These are phyloP conservation scores for Phrynocephalus guinanensis DNA, from an alignment of 2,797 vertebrate genomes.

Conservation along the genomic window DNA sequence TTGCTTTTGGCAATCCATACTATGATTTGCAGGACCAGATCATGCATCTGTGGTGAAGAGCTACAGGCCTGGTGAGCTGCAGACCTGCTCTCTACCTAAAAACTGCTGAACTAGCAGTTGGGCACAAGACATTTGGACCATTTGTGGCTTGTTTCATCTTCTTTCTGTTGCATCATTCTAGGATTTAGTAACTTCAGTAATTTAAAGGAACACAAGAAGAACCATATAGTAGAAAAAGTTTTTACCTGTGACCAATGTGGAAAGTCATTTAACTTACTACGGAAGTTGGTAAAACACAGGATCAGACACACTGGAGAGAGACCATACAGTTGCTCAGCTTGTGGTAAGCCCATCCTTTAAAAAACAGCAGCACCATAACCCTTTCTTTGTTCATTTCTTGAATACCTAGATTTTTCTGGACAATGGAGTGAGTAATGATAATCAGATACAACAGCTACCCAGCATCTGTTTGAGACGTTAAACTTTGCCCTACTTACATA, in stretches of 20 bases:
- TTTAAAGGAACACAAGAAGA: slow-evolving; percentile 97
- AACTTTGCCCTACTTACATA: background rate
- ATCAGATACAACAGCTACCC: background rate
- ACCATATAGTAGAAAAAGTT: slow-evolving; percentile 89
- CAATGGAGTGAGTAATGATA: background rate
- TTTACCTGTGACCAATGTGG: slow-evolving; percentile 97
- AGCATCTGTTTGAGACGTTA: background rate
- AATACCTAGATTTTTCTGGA: background rate
- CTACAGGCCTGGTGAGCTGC: too few species aligned
- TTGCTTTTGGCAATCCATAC: background rate
- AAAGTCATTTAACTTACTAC: slow-evolving; percentile 96
- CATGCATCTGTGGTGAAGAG: background rate
- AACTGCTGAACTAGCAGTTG: background rate
- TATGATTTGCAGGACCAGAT: background rate
- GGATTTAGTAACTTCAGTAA: slow-evolving; percentile 98
- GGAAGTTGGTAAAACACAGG: slow-evolving; percentile 94
- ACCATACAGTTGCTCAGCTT: slow-evolving; percentile 92
- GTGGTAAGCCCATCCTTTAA: slow-evolving; percentile 79
- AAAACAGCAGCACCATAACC: background rate
- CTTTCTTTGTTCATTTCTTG: background rate
- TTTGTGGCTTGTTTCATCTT: background rate
- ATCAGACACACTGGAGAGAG: slow-evolving; percentile 90
- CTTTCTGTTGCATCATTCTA: slow-evolving; percentile 60
- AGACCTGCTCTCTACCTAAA: background rate
- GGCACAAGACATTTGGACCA: too few species aligned